phyloP scores from a whole-genome alignment of 2,797 vertebrate species.

The Gobionotothen gibberifrons region DNA sequence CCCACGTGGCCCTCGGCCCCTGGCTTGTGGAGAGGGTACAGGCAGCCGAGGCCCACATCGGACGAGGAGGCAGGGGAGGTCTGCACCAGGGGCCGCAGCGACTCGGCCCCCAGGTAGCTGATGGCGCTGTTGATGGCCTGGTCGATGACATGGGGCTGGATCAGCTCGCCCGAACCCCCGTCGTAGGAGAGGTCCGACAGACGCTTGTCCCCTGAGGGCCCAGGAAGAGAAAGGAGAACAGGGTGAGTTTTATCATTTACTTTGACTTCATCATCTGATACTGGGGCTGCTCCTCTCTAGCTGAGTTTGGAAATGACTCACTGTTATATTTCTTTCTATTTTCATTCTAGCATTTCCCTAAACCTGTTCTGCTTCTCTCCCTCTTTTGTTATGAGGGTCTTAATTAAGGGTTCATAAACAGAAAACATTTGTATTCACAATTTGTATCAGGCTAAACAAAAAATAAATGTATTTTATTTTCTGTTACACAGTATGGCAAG shows the following conservation, averaged over 20 bases:
- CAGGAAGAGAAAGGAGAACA: slow-evolving; percentile 40
- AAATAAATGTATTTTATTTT: neutral
- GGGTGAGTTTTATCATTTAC: slow-evolving; percentile 8
- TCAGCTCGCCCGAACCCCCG: slow-evolving; percentile 86
- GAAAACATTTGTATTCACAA: neutral
- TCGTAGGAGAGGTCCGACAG: slow-evolving; percentile 92
- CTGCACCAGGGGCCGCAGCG: slow-evolving; percentile 95
- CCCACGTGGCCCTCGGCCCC: slow-evolving; percentile 79
- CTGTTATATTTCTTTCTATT: neutral
- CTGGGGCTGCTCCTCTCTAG: slow-evolving; percentile 15
- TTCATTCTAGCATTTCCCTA: neutral
- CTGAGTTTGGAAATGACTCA: slow-evolving; percentile 20
- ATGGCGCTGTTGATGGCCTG: slow-evolving; percentile 99
- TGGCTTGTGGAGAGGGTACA: slow-evolving; percentile 92
- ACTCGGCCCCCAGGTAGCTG: slow-evolving; percentile 96
- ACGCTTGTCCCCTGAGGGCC: slow-evolving; percentile 92
- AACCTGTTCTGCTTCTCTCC: neutral
- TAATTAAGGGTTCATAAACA: neutral
- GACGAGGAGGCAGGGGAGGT: slow-evolving; percentile 89
- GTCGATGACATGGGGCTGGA: slow-evolving; percentile 97
- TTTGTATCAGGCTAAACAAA: neutral
- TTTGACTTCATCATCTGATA: neutral
- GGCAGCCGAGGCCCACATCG: slow-evolving; percentile 87
- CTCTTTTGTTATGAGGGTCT: neutral
- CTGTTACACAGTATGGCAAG: slow-evolving; percentile 23